Conservation (phyloP, 1,140 invertebrate species). For the Eumeta japonica region DNA sequence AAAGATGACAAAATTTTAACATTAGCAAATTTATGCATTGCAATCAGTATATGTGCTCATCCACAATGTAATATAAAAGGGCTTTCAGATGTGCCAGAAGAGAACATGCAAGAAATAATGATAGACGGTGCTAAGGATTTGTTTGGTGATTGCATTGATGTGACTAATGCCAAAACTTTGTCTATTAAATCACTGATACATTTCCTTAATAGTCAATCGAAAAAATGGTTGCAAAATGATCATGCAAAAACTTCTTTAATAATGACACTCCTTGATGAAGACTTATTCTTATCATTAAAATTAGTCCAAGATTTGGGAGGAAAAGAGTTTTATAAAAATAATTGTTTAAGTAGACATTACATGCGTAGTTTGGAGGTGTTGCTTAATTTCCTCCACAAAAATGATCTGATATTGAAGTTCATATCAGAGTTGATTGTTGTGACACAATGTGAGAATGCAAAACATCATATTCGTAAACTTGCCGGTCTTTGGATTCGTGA, state of each 20-base stretch:
- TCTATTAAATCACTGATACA: conserved; percentile 28
- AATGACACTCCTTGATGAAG: conserved; percentile 31
- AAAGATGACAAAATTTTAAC: conserved; percentile 24
- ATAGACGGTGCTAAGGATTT: conserved; percentile 34
- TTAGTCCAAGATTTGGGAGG: conserved; percentile 25
- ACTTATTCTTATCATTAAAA: conserved; percentile 41
- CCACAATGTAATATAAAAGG: conserved; percentile 34
- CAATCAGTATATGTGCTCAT: conserved; percentile 37
- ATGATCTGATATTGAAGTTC: conserved; percentile 52
- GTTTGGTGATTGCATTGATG: conserved; percentile 26
- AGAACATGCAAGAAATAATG: conserved; percentile 31
- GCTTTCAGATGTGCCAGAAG: conserved; percentile 36
- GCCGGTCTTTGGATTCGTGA: not conserved
- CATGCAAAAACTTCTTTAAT: not conserved
- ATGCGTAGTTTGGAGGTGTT: conserved; percentile 57
- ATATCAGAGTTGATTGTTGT: conserved; percentile 13
- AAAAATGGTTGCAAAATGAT: not conserved
- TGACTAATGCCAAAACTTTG: conserved; percentile 28
- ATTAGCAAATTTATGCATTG: conserved; percentile 37
- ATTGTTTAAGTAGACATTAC: conserved; percentile 25
- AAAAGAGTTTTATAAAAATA: conserved; percentile 14
- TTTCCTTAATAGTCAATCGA: conserved; percentile 16
- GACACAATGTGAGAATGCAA: not conserved
- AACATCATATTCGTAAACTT: not conserved
- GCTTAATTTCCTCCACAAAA: conserved; percentile 52